phyloP scores from a whole-genome alignment of 2,888 invertebrate genomes.

The Scrobipalpa atriplicella region DNA sequence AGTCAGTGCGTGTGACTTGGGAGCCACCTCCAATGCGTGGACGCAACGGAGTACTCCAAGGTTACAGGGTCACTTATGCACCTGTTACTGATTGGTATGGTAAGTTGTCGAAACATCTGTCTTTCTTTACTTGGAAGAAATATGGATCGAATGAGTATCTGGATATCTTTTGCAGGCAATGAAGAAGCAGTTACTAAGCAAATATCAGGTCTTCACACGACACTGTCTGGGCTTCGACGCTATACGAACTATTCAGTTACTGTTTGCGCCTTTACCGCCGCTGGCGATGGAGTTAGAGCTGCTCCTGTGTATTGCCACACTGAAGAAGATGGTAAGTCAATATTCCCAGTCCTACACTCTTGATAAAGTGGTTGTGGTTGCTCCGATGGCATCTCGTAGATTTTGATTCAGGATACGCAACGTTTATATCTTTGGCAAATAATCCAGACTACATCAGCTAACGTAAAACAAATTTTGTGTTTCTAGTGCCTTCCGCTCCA shows the following conservation, averaged over 20 bases:
- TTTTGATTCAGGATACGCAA: too few species aligned
- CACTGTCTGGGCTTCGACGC: constrained; percentile 89
- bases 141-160: background rate
- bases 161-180: constrained; percentile 78
- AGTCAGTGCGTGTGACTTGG: constrained; percentile 93
- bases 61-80: constrained; percentile 92
- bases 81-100: constrained; percentile 91
- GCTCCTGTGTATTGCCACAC: constrained; percentile 93
- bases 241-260: constrained; percentile 97
- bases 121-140: background rate
- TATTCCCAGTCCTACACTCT: background rate
- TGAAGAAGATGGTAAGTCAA: constrained; percentile 90
- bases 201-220: constrained; percentile 86
- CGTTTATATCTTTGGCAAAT: too few species aligned
- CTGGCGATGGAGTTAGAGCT: constrained; percentile 94
- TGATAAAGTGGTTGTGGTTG: too few species aligned
- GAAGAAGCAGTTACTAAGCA: constrained; percentile 91
- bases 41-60: constrained; percentile 92
- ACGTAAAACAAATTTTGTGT: background rate
- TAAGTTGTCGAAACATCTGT: constrained; percentile 64
- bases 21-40: constrained; percentile 91
- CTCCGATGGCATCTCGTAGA: too few species aligned
- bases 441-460: too few species aligned
- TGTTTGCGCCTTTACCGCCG: constrained; percentile 93
- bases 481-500: constrained; percentile 93